phyloP scores from a whole-genome alignment of 2,797 vertebrate genomes.

The Sebastes diaconus region DNA sequence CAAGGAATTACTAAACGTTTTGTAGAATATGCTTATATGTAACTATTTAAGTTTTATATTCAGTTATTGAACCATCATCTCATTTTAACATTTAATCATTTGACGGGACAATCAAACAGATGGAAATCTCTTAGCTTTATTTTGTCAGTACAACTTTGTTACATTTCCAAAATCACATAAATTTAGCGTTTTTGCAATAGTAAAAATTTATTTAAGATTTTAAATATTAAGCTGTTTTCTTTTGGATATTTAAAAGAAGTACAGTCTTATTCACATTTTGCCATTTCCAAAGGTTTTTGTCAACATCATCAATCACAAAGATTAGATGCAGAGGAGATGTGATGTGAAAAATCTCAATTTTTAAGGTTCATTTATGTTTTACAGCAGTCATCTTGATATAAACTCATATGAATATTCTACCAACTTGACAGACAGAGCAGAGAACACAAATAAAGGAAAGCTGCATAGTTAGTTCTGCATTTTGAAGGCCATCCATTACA shows the following conservation, averaged over 20 bases:
- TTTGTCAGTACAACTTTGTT: neutral
- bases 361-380: neutral
- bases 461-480: neutral
- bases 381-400: neutral
- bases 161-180: neutral
- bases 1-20: constrained; percentile 25
- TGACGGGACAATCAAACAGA: neutral
- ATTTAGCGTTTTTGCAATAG: neutral
- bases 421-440: neutral
- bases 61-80: neutral
- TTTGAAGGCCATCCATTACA: neutral
- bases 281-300: neutral
- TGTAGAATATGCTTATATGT: constrained; percentile 11
- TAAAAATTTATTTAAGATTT: neutral
- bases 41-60: constrained; percentile 54
- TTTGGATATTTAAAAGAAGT: neutral
- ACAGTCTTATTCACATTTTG: neutral
- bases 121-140: constrained; percentile 8
- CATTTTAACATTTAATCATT: neutral
- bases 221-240: neutral
- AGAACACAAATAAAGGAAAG: neutral
- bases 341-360: neutral
- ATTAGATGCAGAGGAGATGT: neutral
- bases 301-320: neutral
- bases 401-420: constrained; percentile 3